Evolutionary conservation across 2,113 vertebrate genomes (phyloP).

Genomic region (Semnornis frantzii): DNA sequence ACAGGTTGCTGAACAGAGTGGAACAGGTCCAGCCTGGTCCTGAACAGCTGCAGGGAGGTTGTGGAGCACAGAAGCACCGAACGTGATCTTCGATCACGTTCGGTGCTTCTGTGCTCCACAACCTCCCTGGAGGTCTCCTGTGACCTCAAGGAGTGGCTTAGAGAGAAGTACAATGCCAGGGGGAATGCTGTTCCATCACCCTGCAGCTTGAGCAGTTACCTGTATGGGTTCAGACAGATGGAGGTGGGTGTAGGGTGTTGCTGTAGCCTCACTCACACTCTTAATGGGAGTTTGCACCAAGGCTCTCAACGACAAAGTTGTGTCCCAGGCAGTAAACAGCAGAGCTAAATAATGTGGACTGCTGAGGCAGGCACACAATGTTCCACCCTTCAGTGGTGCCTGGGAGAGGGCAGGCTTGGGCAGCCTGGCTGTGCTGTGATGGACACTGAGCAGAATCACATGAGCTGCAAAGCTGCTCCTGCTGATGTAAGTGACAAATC

Average conservation of each 20-base stretch:
- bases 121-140: too few species aligned
- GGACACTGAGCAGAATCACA: not conserved
- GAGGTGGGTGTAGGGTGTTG: not conserved
- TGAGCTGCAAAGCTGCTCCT: not conserved
- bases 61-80: too few species aligned
- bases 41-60: too few species aligned
- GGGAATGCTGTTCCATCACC: not conserved
- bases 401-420: rapidly evolving
- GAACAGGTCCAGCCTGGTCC: too few species aligned
- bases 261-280: not conserved
- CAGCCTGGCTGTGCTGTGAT: not conserved
- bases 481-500: not conserved
- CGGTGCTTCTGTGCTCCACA: too few species aligned
- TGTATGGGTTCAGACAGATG: not conserved
- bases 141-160: not conserved
- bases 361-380: rapidly evolving
- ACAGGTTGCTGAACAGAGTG: too few species aligned
- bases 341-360: rapidly evolving
- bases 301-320: not conserved
- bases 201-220: not conserved
- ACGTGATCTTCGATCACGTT: too few species aligned
- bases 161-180: not conserved
- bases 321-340: not conserved
- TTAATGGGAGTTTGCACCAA: not conserved
- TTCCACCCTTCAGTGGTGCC: rapidly evolving